These are phyloP conservation scores for Tetrao urogallus DNA, from an alignment of 2,113 vertebrate genomes.

Conservation along the genomic window DNA sequence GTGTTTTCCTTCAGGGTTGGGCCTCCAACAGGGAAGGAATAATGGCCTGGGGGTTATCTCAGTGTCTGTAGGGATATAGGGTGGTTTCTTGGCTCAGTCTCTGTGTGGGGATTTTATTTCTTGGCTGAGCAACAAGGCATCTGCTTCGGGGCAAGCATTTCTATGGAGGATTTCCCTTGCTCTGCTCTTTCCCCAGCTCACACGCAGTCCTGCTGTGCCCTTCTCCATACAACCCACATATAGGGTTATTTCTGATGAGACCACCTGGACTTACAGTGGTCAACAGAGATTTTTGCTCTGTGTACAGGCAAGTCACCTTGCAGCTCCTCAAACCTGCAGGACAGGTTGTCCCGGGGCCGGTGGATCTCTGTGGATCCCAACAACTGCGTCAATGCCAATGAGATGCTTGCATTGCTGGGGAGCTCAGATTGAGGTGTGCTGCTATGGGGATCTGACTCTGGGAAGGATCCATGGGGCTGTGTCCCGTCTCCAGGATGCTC, in stretches of 20 bases:
- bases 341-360: not conserved
- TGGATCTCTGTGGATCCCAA: not conserved
- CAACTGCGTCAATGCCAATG: not conserved
- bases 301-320: not conserved
- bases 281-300: not conserved
- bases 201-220: accelerated
- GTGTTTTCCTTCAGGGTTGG: not conserved
- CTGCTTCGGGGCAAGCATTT: not conserved
- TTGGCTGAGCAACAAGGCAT: not conserved
- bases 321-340: not conserved
- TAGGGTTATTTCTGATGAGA: not conserved
- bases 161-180: not conserved
- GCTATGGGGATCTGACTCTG: accelerated
- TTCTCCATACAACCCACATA: accelerated
- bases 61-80: not conserved
- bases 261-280: not conserved
- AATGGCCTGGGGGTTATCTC: not conserved
- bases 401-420: accelerated
- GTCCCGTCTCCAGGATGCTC: not conserved
- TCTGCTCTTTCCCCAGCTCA: not conserved
- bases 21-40: accelerated
- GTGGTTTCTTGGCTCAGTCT: not conserved
- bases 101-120: not conserved
- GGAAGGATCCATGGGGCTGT: accelerated
- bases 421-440: not conserved